Evolutionary conservation across 2,113 vertebrate species (phyloP), one percentile per base, ranked within the genome.

Genomic region (Catharus bicknelli): DNA sequence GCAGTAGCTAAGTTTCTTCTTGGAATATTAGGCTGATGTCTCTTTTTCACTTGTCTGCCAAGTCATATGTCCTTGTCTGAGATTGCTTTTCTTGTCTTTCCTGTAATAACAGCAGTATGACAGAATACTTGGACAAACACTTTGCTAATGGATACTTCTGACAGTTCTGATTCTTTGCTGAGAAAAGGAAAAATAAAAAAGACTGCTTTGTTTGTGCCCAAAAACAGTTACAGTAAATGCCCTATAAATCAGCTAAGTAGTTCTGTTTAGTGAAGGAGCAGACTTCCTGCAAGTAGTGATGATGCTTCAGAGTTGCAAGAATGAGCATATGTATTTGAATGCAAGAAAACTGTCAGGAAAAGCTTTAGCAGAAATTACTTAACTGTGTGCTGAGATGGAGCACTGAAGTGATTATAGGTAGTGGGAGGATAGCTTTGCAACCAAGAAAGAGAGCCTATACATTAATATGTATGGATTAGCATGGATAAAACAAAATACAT

Each of bases 11-110:
- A 54, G 50, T 85, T 90, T 93, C 32, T 89, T 92, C 89, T 88
- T 95, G 89, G 85, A 92, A 70, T 90, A 77, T 86, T 86, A 80
- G 72, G 84, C 78, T 57, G 91, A 40, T 93, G 67, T 2, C 72
- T 89, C 50, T 89, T 81, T 89, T 69, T 74, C 22, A 16, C 29
- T 43, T 36, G 72, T 91, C 85, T 96, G 95, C 93, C 86, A 94
- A 95, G 73, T 88, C 86, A 32, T 90, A 73, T 88, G 82, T 70
- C 61, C 79, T 80, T 73, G 72, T 90, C 87, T 92, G 85, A 88
- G 72, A 83, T 80, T 74, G 72, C 36, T 88, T 88, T 88, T 67
- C 69, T 88, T 83, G 80, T 86, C 64, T 90, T 84, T 75, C 69
- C 51, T 96, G 66, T 85, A 92, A 59, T 79, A 91, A 89, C 38